These are phyloP conservation scores for Micromesistius poutassou DNA, from an alignment of 2,797 vertebrate genomes.

Conservation along the genomic window DNA sequence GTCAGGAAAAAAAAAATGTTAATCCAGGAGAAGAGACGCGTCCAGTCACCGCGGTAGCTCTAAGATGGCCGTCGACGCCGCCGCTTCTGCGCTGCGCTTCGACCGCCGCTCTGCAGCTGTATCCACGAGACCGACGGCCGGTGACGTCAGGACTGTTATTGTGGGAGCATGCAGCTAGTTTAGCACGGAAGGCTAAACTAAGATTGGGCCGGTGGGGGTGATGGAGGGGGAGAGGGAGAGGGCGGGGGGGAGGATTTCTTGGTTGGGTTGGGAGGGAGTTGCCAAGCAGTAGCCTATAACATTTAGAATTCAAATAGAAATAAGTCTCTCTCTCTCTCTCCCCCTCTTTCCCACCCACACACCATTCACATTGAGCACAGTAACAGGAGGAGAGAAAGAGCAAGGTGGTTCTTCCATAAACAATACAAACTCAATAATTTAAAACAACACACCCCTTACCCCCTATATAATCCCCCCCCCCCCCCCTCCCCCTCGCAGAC, in stretches of 20 bases:
- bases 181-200: constrained; percentile 25
- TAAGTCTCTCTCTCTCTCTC: no score
- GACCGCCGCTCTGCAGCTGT: constrained; percentile 60
- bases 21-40: constrained; percentile 50
- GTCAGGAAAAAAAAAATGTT: constrained; percentile 46
- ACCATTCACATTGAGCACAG: background rate
- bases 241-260: no score
- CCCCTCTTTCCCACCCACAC: background rate
- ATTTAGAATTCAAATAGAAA: background rate
- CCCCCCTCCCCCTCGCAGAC: background rate
- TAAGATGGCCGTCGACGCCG: constrained; percentile 80
- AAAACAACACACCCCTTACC: no score
- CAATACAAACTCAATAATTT: background rate
- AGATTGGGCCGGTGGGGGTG: background rate
- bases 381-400: background rate
- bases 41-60: constrained; percentile 64
- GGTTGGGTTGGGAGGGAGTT: background rate
- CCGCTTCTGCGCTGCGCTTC: constrained; percentile 65
- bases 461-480: background rate
- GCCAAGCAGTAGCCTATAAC: background rate
- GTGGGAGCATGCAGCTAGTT: constrained; percentile 64
- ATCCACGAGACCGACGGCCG: constrained; percentile 52
- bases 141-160: constrained; percentile 78
- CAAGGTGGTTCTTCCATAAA: background rate
- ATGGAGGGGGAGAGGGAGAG: no score